Evolutionary conservation across 2,797 vertebrate species (phyloP), one percentile per base, ranked within the genome.

Genomic region (Xerus rutilus): DNA sequence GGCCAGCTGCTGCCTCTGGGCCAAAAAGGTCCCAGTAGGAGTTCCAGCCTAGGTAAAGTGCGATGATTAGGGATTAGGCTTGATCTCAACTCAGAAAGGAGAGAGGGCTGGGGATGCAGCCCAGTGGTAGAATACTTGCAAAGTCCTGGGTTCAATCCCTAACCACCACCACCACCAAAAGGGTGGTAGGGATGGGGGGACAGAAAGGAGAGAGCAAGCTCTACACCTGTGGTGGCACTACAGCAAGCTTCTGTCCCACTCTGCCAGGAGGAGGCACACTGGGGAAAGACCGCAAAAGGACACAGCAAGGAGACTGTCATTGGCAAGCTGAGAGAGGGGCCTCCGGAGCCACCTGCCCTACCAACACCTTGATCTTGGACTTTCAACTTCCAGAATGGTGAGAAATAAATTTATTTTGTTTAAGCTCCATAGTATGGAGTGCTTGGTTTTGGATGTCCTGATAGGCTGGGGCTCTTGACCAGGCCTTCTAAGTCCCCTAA

Each of bases 51-150:
- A 32, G 90, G 88, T 11, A 95, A 76, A 2, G 8, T 30, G 81
- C 30, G 25, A 69, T 18, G 30, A 87, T 9, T 30, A 35, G 76
- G 30, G 76, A 92, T 67, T 13, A n/a, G 23, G 30, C 32, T 94
- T 59, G 49, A 21, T 57, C 92, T 77, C 81, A 35, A 74, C n/a
- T 94, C 76, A 43, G 67, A 87, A 54, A 86, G 54, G 30, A 86
- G n/a, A 35, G 47, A 15, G 62, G 65, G 32, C 65, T n/a, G 32
- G 65, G 32, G 65, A 32, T 30, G 30, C 4, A 32, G 64, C 30
- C 32, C 64, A n/a, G 30, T 30, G 64, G 28, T 30, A 65, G 25
- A 65, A 32, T 32, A 5, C 28, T 0, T 32, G 5, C 30, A 67
- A 67, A 30, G 30, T 13, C 65, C 65, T n/a, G 15, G 30, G 65